Base-by-base conservation (phyloP, 2,113 vertebrate genomes). In the Colossoma macropomum region DNA sequence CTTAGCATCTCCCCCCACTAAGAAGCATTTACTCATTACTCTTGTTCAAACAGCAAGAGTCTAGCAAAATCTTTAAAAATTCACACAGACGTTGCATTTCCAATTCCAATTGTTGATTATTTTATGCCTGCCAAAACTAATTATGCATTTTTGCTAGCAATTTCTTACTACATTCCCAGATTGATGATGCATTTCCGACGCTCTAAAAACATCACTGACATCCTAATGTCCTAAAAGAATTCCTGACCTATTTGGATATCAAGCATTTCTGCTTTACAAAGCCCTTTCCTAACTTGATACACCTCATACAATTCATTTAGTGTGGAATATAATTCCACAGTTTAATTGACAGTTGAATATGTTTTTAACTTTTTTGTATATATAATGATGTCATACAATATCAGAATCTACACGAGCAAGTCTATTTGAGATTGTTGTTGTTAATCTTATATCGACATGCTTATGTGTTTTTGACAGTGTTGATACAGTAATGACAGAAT, bases 181-280 rank as follows among this genome's bases (percentile, higher is more conserved):
- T 75, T 66, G 13, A 41, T 75, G 56, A 73, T 65, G 41, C 59
- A 74, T 73, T 74, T 65, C 54, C 79, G 50, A 74, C 62, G 59
- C 71, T 73, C 79, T 65, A 74, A 81, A 81, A 74, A 63, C 70
- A 52, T 45, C 60, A 27, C 15, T 65, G 9, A 34, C 60, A 74
- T 27, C 48, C 5, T 27, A 25, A 17, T 81, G 71, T 65, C 71
- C 71, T 52, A 83, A 76, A 76, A 70, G 50, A 48, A 68, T 54
- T 34, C 56, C 45, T 82, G 81, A 77, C 73, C 73, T 45, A 82
- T 76, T 82, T 82, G 27, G 73, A 62, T 56, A 69, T 17, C 3
- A 82, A 66, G 50, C 27, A 52, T 34, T 30, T 70, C 15, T 34
- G 45, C 80, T 45, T 56, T 38, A 52, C 9, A 25, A 38, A 7